These are phyloP conservation scores for Sebastolobus alascanus DNA, from an alignment of 2,797 vertebrate species.

Conservation along the genomic window DNA sequence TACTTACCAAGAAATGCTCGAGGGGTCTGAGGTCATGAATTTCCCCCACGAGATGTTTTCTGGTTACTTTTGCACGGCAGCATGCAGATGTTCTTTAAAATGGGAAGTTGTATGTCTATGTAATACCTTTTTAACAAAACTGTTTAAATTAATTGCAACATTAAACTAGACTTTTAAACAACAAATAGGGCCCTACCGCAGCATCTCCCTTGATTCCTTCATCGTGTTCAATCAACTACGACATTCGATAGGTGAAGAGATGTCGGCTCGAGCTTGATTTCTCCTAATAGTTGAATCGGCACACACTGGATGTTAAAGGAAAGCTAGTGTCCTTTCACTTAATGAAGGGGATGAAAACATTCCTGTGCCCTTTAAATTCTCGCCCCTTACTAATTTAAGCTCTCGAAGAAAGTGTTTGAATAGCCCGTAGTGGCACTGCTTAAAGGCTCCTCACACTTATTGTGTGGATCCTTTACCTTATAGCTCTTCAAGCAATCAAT, in stretches of 20 bases:
- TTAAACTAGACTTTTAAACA: neutral
- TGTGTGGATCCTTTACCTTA: neutral
- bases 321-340: constrained; percentile 10
- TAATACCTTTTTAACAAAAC: neutral
- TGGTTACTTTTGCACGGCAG: neutral
- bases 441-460: constrained; percentile 4
- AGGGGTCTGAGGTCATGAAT: constrained; percentile 30
- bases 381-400: neutral
- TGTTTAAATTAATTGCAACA: neutral
- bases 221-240: constrained; percentile 7
- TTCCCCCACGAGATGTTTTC: constrained; percentile 8
- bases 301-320: neutral
- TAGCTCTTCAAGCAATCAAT: constrained; percentile 1
- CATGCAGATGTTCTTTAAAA: constrained; percentile 8
- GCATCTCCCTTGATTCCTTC: neutral
- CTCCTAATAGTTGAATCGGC: neutral
- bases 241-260: constrained; percentile 6
- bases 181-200: neutral
- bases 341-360: constrained; percentile 33
- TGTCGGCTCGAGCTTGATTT: neutral
- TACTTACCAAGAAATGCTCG: constrained; percentile 44
- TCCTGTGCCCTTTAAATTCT: constrained; percentile 14
- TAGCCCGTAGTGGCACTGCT: neutral
- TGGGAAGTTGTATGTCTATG: neutral
- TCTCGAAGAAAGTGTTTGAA: constrained; percentile 25